Percentiles rank a stretch among this genome's conserved stretches.
phyloP scores from a whole-genome alignment of 2,113 vertebrate species.

The Actenoides hombroni region DNA sequence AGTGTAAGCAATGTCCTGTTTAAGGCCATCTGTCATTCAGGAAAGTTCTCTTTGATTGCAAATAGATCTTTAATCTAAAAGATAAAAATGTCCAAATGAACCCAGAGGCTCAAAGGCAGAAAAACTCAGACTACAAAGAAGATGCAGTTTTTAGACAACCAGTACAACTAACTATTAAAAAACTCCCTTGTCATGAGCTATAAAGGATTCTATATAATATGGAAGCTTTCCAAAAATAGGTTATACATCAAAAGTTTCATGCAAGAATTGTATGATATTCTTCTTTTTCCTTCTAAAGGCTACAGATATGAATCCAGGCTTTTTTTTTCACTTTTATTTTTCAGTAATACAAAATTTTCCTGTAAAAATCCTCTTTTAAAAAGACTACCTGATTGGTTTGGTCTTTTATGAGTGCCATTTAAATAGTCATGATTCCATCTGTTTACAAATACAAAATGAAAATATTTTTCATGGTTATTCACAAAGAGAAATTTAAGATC shows the following conservation, averaged over 20 bases:
- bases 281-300: neutral
- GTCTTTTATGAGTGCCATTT: neutral
- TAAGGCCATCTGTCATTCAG: neutral
- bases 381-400: neutral
- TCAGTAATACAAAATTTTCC: neutral
- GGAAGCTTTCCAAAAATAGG: neutral
- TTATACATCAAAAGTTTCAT: neutral
- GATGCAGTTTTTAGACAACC: neutral
- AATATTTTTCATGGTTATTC: neutral
- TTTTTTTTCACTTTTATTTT: neutral
- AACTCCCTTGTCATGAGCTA: neutral
- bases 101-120: neutral
- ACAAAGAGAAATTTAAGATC: neutral
- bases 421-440: neutral
- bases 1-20: neutral
- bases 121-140: neutral
- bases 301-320: neutral
- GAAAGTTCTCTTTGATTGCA: neutral
- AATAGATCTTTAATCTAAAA: slow-evolving; percentile 8
- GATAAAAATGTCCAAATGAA: slow-evolving; percentile 1
- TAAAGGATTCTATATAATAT: neutral
- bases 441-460: neutral
- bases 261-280: neutral
- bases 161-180: neutral
- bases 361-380: neutral